phyloP scores from a whole-genome alignment of 2,888 invertebrate species.

The Ashinkailepas kermadecensis region DNA sequence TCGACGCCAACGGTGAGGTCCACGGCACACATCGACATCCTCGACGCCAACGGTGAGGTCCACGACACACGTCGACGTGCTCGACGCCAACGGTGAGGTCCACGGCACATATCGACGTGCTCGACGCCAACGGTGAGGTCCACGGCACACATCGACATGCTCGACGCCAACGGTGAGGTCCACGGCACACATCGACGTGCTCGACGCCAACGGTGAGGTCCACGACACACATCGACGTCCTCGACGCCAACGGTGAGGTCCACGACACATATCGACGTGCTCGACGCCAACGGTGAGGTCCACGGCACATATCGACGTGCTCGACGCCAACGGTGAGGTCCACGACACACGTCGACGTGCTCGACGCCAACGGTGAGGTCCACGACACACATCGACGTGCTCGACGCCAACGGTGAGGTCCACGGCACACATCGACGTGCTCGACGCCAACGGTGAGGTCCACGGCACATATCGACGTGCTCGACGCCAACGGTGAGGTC shows the following conservation, averaged over 20 bases:
- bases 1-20: conserved; percentile 88
- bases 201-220: conserved; percentile 75
- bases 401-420: conserved; percentile 88
- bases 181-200: conserved; percentile 61
- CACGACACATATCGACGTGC: conserved; percentile 61
- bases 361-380: conserved; percentile 75
- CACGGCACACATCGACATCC: conserved; percentile 61
- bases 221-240: conserved; percentile 62
- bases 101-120: conserved; percentile 61
- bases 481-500: conserved; percentile 88
- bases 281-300: conserved; percentile 75
- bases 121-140: conserved; percentile 75
- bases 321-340: conserved; percentile 88
- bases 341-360: conserved; percentile 61
- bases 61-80: conserved; percentile 62
- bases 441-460: conserved; percentile 75
- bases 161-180: conserved; percentile 88
- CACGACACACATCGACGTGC: conserved; percentile 62
- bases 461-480: conserved; percentile 62
- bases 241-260: conserved; percentile 88
- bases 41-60: conserved; percentile 75
- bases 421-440: conserved; percentile 61
- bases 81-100: conserved; percentile 88
- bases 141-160: conserved; percentile 62
- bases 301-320: conserved; percentile 62